A percentile compares a stretch with the other conserved stretches of the same genome.
phyloP scores from a whole-genome alignment of 30 jellyfish, hydroid and myxozoan species.

The Haliclystus octoradiatus region DNA sequence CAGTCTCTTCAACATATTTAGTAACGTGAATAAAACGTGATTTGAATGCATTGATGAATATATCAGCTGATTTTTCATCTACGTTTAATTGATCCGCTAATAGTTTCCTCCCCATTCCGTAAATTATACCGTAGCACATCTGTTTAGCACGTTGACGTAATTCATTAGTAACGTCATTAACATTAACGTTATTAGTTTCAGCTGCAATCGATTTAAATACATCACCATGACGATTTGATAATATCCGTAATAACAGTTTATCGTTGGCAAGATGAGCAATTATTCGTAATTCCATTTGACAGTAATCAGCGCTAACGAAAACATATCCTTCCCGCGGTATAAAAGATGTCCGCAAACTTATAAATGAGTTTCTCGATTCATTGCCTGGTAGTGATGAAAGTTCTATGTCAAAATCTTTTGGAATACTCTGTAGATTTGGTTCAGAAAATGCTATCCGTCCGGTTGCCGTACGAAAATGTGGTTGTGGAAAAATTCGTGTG shows the following conservation, averaged over 20 bases:
- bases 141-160: constrained; percentile 86
- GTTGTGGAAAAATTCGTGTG: constrained; percentile 58
- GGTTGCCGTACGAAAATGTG: constrained; percentile 71
- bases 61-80: constrained; percentile 56
- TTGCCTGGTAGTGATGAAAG: background rate
- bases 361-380: constrained; percentile 6
- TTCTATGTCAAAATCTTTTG: constrained; percentile 68
- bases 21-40: constrained; percentile 35
- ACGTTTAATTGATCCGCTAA: constrained; percentile 59
- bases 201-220: constrained; percentile 89
- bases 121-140: constrained; percentile 79
- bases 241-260: constrained; percentile 20
- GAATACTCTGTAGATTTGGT: constrained; percentile 85
- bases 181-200: constrained; percentile 44
- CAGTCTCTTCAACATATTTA: constrained; percentile 34
- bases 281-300: constrained; percentile 77
- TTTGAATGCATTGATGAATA: constrained; percentile 56
- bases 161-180: constrained; percentile 39
- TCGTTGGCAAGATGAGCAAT: constrained; percentile 77
- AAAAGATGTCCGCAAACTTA: constrained; percentile 82
- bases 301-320: constrained; percentile 77
- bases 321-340: constrained; percentile 51
- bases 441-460: constrained; percentile 82
- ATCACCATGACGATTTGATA: constrained; percentile 45
- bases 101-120: constrained; percentile 87